Percentiles rank a stretch among this genome's conserved stretches.
These are phyloP conservation scores for Artibeus lituratus DNA, from an alignment of 2,797 vertebrate species.

Conservation along the genomic window DNA sequence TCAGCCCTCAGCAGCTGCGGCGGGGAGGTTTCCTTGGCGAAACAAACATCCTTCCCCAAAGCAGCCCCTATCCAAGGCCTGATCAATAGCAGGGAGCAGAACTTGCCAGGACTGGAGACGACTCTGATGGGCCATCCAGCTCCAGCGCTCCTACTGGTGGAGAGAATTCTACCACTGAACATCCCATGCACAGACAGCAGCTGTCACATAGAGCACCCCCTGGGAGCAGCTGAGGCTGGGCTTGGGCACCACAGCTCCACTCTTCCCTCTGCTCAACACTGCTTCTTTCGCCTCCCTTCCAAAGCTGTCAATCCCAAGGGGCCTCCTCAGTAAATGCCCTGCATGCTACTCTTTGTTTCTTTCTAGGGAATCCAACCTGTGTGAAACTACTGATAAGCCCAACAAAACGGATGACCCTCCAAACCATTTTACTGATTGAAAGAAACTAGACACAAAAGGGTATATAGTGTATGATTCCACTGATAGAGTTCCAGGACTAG, in stretches of 20 bases:
- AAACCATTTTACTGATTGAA: not conserved
- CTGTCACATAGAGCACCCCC: fast-evolving
- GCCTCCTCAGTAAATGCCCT: not conserved
- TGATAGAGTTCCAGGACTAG: not conserved
- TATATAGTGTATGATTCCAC: not conserved
- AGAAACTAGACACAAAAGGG: not conserved
- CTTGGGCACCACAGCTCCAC: not conserved
- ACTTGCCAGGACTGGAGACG: not conserved
- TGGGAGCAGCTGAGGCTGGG: not conserved
- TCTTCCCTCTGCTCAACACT: not conserved
- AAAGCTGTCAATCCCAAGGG: not conserved
- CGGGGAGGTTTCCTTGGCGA: not conserved
- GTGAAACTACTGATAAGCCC: constrained; percentile 4
- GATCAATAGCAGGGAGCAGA: not conserved
- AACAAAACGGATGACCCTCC: not conserved
- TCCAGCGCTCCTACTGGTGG: not conserved
- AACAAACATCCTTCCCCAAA: not conserved
- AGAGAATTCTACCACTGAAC: not conserved
- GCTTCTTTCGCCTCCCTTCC: not conserved
- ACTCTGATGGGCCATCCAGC: not conserved
- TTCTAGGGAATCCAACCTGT: not conserved
- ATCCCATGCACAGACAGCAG: too few species aligned
- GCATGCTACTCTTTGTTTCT: not conserved
- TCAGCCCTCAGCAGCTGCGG: not conserved
- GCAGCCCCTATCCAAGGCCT: not conserved